phyloP scores from a whole-genome alignment of 2,888 invertebrate species.

The Drosophila vallismaia region DNA sequence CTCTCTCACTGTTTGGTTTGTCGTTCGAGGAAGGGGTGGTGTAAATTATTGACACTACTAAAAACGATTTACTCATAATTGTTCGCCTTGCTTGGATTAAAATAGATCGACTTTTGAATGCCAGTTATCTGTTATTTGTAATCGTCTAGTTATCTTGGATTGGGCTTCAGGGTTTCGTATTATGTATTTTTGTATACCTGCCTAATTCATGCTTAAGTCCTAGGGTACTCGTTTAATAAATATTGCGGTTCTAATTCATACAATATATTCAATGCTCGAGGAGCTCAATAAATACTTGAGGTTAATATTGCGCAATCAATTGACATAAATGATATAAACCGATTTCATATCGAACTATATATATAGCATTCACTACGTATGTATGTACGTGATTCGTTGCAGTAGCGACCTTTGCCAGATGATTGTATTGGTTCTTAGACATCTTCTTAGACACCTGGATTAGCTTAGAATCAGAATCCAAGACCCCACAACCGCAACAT shows the following conservation, averaged over 20 bases:
- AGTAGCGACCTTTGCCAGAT: conserved; percentile 59
- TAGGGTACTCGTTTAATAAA: conserved; percentile 33
- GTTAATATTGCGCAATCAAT: conserved; percentile 46
- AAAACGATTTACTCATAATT: conserved; percentile 68
- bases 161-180: neutral
- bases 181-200: conserved; percentile 20
- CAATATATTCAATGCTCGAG: conserved; percentile 36
- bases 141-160: conserved; percentile 22
- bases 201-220: conserved; percentile 23
- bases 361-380: conserved; percentile 34
- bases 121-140: conserved; percentile 1
- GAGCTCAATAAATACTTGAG: conserved; percentile 46
- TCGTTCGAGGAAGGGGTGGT: conserved; percentile 51
- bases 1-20: conserved; percentile 14
- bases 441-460: conserved; percentile 59
- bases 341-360: conserved; percentile 28
- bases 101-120: conserved; percentile 51
- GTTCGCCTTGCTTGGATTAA: conserved; percentile 60
- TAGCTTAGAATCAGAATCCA: neutral
- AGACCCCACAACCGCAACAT: conserved; percentile 22
- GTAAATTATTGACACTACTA: conserved; percentile 79
- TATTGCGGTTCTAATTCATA: conserved; percentile 37
- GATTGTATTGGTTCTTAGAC: conserved; percentile 64
- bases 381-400: conserved; percentile 57
- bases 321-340: conserved; percentile 52